Conservation (phyloP, 2,888 invertebrate species). For the Lasioglossum leucozonium region DNA sequence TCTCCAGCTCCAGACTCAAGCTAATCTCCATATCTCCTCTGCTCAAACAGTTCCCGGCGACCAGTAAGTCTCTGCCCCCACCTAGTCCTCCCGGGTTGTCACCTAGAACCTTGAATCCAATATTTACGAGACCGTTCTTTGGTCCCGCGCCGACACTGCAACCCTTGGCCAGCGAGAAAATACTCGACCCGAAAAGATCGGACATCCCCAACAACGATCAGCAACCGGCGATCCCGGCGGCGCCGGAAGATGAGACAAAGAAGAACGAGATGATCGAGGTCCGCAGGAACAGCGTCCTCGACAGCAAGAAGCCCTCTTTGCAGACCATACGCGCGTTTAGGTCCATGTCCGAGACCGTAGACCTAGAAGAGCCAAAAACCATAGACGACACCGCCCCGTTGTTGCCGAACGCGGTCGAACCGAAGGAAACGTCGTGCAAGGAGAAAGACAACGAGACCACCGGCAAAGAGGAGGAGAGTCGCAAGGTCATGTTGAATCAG, state of each 20-base stretch:
- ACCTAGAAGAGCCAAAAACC: conserved; percentile 43
- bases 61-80: conserved; percentile 86
- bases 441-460: conserved; percentile 42
- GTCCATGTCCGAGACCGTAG: conserved; percentile 60
- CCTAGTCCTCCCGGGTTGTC: conserved; percentile 81
- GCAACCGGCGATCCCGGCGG: background rate
- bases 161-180: background rate
- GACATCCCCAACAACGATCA: conserved; percentile 21
- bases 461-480: conserved; percentile 85
- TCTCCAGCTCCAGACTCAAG: conserved; percentile 86
- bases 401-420: conserved; percentile 37
- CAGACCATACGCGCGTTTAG: conserved; percentile 41
- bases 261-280: conserved; percentile 23
- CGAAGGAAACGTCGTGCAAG: conserved; percentile 26
- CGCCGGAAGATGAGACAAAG: conserved; percentile 12
- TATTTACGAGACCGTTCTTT: conserved; percentile 60
- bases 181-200: background rate
- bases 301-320: conserved; percentile 28
- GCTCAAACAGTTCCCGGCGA: conserved; percentile 87
- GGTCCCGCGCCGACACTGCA: conserved; percentile 10
- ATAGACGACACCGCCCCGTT: conserved; percentile 65
- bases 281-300: background rate
- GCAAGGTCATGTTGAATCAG: conserved; percentile 88
- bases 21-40: conserved; percentile 86
- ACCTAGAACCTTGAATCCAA: conserved; percentile 74